Evolutionary conservation across 1,140 invertebrate genomes (phyloP).

Genomic region (Cherax quadricarinatus): DNA sequence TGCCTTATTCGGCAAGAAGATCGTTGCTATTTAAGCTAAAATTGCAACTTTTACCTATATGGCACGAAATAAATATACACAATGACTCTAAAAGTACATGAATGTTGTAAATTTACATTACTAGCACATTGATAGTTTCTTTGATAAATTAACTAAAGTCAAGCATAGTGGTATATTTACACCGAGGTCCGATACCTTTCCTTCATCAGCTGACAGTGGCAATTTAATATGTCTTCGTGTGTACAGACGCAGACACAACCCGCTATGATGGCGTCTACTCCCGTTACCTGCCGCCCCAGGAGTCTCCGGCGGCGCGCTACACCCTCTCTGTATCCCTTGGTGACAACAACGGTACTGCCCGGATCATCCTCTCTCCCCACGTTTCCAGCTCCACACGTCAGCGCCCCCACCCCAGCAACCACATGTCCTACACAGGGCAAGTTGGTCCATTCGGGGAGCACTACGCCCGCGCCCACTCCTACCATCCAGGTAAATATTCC

Average conservation of each 20-base stretch:
- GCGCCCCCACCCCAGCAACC: slow-evolving; percentile 31
- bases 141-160: no score
- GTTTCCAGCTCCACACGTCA: not conserved
- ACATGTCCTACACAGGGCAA: slow-evolving; percentile 15
- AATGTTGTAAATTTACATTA: no score
- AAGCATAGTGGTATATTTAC: no score
- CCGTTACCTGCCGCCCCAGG: slow-evolving; percentile 79
- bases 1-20: no score
- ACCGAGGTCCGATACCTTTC: no score
- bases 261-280: slow-evolving; percentile 83
- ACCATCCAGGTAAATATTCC: slow-evolving; percentile 39
- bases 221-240: not conserved
- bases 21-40: no score
- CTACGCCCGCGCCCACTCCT: slow-evolving; percentile 28
- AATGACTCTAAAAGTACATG: no score
- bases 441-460: slow-evolving; percentile 32
- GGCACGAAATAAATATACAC: no score
- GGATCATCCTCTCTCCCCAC: slow-evolving; percentile 39
- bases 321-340: slow-evolving; percentile 41
- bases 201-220: no score
- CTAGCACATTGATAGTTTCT: no score
- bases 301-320: slow-evolving; percentile 49
- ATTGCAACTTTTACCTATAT: no score
- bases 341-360: slow-evolving; percentile 53
- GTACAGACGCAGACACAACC: slow-evolving; percentile 81